These are phyloP conservation scores for Drosophila ezoana DNA, from an alignment of 2,888 invertebrate genomes.

Conservation along the genomic window DNA sequence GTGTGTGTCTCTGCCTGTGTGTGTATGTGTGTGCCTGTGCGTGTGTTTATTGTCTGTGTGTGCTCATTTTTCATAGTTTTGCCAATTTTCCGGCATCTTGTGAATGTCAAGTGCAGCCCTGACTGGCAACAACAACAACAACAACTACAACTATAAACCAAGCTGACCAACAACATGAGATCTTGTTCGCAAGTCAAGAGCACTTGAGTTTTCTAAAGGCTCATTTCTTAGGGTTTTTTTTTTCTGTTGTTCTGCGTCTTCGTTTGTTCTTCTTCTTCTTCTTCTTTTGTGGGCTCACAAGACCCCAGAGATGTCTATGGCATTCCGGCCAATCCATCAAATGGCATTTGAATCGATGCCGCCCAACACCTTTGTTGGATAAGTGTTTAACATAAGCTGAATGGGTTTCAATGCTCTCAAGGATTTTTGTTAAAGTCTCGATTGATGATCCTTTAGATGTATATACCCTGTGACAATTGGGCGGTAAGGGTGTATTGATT, in stretches of 20 bases:
- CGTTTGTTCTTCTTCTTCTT: too few species aligned
- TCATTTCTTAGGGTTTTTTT: conserved; percentile 2
- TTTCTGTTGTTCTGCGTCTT: not conserved
- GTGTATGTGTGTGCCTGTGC: conserved; percentile 11
- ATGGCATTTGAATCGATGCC: conserved; percentile 5
- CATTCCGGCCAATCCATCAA: conserved; percentile 27
- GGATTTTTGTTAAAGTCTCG: not conserved
- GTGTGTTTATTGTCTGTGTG: conserved; percentile 2
- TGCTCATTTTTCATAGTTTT: conserved; percentile 29
- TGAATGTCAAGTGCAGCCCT: conserved; percentile 68
- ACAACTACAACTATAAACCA: conserved; percentile 23
- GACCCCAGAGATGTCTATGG: conserved; percentile 1
- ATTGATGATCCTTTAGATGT: conserved; percentile 16
- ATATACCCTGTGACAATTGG: too few species aligned
- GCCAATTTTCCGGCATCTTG: conserved; percentile 58
- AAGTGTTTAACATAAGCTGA: conserved; percentile 8
- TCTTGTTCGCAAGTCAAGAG: conserved; percentile 25
- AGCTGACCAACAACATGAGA: conserved; percentile 22
- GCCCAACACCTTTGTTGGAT: conserved; percentile 1
- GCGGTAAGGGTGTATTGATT: too few species aligned
- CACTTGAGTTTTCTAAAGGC: conserved; percentile 23
- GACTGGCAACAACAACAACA: conserved; percentile 11
- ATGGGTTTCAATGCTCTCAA: not conserved
- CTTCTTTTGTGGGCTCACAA: not conserved
- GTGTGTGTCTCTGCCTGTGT: not conserved